Evolutionary conservation across 2,113 vertebrate species (phyloP).

Genomic region (Archilochus colubris): DNA sequence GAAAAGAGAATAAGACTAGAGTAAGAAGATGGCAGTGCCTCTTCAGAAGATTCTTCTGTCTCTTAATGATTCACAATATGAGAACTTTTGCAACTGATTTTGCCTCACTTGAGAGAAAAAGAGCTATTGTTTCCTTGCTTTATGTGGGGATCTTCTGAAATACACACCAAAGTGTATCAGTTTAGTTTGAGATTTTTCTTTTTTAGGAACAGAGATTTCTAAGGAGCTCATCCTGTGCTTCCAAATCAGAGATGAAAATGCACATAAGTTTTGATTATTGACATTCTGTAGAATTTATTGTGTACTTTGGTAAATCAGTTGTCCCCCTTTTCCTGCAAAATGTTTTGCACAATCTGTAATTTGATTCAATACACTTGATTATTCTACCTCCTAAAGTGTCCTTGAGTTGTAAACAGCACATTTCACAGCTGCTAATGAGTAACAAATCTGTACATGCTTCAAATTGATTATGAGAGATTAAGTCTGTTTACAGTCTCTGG

Average conservation of each 20-base stretch:
- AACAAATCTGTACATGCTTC: background rate
- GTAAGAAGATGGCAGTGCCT: background rate
- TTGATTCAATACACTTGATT: background rate
- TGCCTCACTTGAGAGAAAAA: background rate
- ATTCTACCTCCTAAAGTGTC: background rate
- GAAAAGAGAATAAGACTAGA: background rate
- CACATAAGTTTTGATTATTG: background rate
- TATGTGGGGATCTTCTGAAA: background rate
- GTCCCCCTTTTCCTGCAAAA: background rate
- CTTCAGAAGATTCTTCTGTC: background rate
- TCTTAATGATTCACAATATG: background rate
- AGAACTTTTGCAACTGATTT: background rate
- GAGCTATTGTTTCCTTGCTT: background rate
- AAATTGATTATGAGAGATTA: slow-evolving; percentile 28
- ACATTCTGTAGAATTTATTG: background rate
- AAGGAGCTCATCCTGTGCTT: background rate
- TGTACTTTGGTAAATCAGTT: background rate
- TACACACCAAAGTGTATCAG: accelerated
- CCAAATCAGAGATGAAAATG: background rate
- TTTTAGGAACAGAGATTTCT: background rate
- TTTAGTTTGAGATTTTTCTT: background rate
- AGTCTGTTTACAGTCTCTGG: background rate
- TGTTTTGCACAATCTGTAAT: background rate
- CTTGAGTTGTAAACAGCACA: background rate
- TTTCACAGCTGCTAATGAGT: slow-evolving; percentile 29